Conservation (phyloP, 2,888 invertebrate species). For the Heteropelma amictum region DNA sequence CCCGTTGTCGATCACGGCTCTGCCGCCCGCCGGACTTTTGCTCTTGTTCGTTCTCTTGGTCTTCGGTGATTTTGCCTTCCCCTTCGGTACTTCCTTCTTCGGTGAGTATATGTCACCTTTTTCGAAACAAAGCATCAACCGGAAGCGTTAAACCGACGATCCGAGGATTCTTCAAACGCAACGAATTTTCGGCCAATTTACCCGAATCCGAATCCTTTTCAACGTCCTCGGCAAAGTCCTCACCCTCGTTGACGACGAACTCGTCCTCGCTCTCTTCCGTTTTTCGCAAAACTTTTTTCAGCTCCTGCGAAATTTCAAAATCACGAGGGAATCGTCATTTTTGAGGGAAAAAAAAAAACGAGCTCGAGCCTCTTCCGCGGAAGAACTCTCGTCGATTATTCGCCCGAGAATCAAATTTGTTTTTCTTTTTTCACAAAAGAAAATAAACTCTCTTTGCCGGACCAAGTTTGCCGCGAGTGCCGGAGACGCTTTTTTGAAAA, state of each 20-base stretch:
- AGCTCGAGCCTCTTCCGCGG: no score
- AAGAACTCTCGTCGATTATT: no score
- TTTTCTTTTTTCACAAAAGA: no score
- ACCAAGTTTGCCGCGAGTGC: no score
- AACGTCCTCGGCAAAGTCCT: constrained; percentile 76
- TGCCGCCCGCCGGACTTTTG: constrained; percentile 69
- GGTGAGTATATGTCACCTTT: constrained; percentile 74
- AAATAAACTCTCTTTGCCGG: no score
- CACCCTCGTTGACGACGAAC: constrained; percentile 79
- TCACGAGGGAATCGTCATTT: constrained; percentile 30
- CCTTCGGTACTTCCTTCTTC: constrained; percentile 68
- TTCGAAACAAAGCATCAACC: no score
- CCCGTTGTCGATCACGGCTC: constrained; percentile 68
- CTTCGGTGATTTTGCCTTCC: constrained; percentile 72
- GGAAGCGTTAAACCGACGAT: no score
- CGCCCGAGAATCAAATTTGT: no score
- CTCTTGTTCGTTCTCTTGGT: constrained; percentile 67
- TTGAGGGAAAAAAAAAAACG: no score
- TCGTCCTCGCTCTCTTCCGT: constrained; percentile 80
- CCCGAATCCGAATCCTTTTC: constrained; percentile 77
- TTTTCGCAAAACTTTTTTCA: constrained; percentile 76
- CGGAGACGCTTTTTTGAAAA: no score
- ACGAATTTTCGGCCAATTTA: no score
- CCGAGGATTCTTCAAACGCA: no score
- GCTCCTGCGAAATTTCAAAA: constrained; percentile 71